These are phyloP conservation scores for Henricia sp. DNA, from an alignment of 53 echinoderm and acorn worm species.

Conservation along the genomic window DNA sequence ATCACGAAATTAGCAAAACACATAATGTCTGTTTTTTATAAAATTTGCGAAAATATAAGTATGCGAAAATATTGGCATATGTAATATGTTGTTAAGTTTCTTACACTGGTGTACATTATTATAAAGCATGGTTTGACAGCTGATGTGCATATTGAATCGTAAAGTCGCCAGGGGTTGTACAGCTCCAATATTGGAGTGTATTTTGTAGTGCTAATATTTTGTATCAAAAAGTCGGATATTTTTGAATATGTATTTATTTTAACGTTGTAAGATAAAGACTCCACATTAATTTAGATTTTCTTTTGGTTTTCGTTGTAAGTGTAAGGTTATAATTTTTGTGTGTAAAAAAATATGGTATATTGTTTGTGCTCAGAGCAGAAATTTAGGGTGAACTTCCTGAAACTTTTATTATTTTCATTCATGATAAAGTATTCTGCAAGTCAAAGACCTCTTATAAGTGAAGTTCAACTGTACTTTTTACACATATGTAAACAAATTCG, in stretches of 20 bases:
- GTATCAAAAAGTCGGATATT: slow-evolving; percentile 53
- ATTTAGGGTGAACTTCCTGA: no score
- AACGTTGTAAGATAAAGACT: slow-evolving; percentile 4
- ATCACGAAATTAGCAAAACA: no score
- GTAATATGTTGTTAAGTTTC: background rate
- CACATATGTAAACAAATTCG: no score
- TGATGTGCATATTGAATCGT: slow-evolving; percentile 10
- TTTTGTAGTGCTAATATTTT: slow-evolving; percentile 49
- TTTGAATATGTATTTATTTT: slow-evolving; percentile 60
- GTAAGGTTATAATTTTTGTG: background rate
- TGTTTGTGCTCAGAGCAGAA: no score
- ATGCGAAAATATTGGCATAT: no score
- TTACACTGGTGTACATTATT: slow-evolving; percentile 30
- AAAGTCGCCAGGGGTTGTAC: background rate
- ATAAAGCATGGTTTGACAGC: slow-evolving; percentile 30
- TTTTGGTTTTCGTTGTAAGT: background rate
- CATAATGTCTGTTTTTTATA: no score
- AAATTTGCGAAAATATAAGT: no score
- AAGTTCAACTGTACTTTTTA: no score
- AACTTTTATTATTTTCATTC: no score
- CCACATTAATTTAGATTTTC: slow-evolving; percentile 1
- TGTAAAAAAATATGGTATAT: no score
- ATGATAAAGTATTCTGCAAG: no score
- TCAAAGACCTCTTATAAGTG: no score
- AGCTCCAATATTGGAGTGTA: slow-evolving; percentile 30